Evolutionary conservation across 2,113 vertebrate species (phyloP), one percentile per base, ranked within the genome.

Genomic region (Eulemur rufifrons): DNA sequence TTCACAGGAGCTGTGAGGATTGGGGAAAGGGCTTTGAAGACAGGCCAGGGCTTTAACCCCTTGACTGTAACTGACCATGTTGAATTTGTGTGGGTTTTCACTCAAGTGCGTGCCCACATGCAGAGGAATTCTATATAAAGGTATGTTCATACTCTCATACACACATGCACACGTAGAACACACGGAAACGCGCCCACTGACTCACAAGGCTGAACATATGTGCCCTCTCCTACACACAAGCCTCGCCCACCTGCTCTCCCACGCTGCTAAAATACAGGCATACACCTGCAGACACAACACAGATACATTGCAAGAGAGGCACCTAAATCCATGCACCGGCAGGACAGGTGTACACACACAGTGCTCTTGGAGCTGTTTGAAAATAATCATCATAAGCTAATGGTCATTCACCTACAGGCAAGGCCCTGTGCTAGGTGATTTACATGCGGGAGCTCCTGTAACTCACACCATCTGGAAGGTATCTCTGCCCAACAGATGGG

Each of bases 21-120:
- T 96, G 95, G 68, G 81, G 66, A 91, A 74, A 78, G 20, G 34
- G 71, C 69, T 47, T 3, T 47, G 81, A 86, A 85, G 78, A 91
- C 78, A 69, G 82, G 78, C 82, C n/a, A 11, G 47, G 86, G 34
- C 64, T 37, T 86, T 88, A 77, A 81, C 23, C 39, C 82, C 56
- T 45, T 21, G 94, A 50, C 50, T 73, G 73, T 39, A 61, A 34
- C 37, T 23, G 2, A 23, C 20, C 3, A 1, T 32, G 47, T 32
- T 77, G 91, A 39, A 8, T 80, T 23, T 63, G 78, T 50, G 52
- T 71, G 59, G 29, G 20, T 34, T 83, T 94, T 92, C 56, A 82
- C 45, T 59, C 29, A 3, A 23, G 27, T n/a, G 54, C 45, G 13
- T 6, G 0, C 27, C 54, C 42, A 83, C 68, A 17, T 11, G 23